Evolutionary conservation across 2,113 vertebrate genomes (phyloP), one percentile per base, ranked within the genome.

Genomic region (Hystrix cristata): DNA sequence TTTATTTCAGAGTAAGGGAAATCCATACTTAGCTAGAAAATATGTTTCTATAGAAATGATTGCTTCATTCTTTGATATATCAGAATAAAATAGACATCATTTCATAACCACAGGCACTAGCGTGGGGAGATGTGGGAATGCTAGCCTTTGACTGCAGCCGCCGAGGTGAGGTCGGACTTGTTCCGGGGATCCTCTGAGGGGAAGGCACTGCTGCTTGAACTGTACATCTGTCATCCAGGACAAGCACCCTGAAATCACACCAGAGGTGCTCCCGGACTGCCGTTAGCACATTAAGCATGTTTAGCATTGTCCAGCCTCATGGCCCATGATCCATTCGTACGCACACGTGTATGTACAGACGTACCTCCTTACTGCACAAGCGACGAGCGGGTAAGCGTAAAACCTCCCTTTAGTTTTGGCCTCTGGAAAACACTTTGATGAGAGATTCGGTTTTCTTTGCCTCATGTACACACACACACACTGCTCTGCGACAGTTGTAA

Each of bases 41-140:
- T 18, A 43, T 34, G 15, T 64, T 57, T 87, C 51, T 34, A 34
- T 80, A 27, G 60, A 69, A 60, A 4, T 74, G 10, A 62, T 46
- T 79, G 53, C 19, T 93, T 76, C 46, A 71, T 94, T 84, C 43
- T 74, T 87, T 93, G 84, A 48, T 85, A 59, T 74, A 65, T 88
- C 43, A 65, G 34, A 59, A 69, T 76, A 93, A 74, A 69, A 60
- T 12, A 48, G 31, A 19, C 11, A 55, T 64, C 29, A 34, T 53
- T 57, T 11, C 62, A 27, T 74, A 57, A 74, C 9, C 53, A 76
- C 51, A 64, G 12, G 27, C 6, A 3, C 12, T 62, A 23, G 27
- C 13, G 21, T 31, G n/a, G 25, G 48, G 76, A 34, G 5, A 67
- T 23, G 11, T 76, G 38, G 3, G 48, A 82, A 85, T 53, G 69